Base-by-base conservation (phyloP, 1,140 invertebrate species). In the Drosophila sechellia region DNA sequence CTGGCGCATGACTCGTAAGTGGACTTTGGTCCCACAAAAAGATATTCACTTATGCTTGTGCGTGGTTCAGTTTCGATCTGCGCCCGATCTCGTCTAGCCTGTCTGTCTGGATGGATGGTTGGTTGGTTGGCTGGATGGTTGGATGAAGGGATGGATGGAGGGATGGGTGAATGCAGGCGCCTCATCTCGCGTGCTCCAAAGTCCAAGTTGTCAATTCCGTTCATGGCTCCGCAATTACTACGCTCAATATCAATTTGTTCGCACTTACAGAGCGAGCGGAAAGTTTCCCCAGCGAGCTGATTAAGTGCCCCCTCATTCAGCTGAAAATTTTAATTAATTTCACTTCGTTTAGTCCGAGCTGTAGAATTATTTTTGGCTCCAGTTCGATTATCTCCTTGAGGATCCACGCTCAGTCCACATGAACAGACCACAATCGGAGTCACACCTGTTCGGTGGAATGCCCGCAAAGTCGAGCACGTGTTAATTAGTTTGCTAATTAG, bases 1-100 rank as follows among this genome's bases (percentile, higher is more conserved):
- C 64, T 74, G 69, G 74, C 83, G 57, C 81, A 86, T 85, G 81
- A 86, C 81, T 86, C 81, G 81, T 78, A 75, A 75, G 40, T 86
- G 81, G 81, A 85, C 81, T 85, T 85, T 86, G 49, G 60, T 25
- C 34, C 60, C 61, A 49, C 22, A 22, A 43, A 48, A 42, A 46
- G 46, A 79, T 79, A 48, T 20, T 13, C 56, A 42, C 15, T 22
- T 34, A 17, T 17, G 17, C 17, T 17, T 17, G 17, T 17, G 53
- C 59, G 61, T 68, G 54, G 40, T 56, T 66, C 71, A 70, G 63
- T 78, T 61, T 61, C 50, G 63, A 35, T 4, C 31, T 27, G 6
- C 31, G 42, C 39, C 53, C 46, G 56, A 53, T 53, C 59, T 61
- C 61, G 77, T 64, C 81, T 57, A 73, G 73, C 64, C 65, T 73